A percentile compares a stretch with the other conserved stretches of the same genome.
phyloP scores from a whole-genome alignment of 2,113 vertebrate genomes.

The Microcebus griseorufus region DNA sequence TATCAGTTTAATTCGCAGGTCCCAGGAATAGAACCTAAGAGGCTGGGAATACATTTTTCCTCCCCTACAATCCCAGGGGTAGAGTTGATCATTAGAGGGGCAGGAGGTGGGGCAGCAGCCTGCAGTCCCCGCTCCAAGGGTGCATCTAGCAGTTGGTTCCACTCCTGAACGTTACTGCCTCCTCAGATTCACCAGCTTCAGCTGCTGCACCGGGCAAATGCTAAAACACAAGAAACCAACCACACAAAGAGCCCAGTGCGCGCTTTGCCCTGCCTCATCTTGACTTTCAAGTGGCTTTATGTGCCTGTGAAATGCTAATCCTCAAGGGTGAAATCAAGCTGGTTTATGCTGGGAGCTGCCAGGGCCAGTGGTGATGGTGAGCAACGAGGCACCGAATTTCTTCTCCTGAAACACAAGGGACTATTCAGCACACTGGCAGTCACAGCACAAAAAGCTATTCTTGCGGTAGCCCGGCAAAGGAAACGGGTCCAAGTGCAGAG shows the following conservation, averaged over 20 bases:
- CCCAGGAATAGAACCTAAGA: neutral
- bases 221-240: neutral
- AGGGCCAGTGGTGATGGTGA: constrained; percentile 17
- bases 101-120: neutral
- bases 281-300: constrained; percentile 54
- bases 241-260: neutral
- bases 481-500: constrained; percentile 30
- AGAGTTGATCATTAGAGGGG: neutral
- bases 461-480: constrained; percentile 51
- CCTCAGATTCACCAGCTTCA: neutral
- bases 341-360: constrained; percentile 39
- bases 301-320: constrained; percentile 45
- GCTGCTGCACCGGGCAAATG: neutral
- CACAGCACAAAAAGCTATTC: constrained; percentile 66
- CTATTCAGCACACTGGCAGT: constrained; percentile 39
- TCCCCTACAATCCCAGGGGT: no score
- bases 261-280: neutral
- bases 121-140: neutral
- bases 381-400: neutral
- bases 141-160: neutral
- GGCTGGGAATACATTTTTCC: neutral
- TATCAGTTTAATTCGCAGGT: neutral
- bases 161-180: neutral
- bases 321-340: constrained; percentile 61
- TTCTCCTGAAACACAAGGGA: constrained; percentile 61